Percentiles rank a stretch among this genome's conserved stretches.
phyloP scores from a whole-genome alignment of 2,797 vertebrate species.

The Craterocephalus amniculus region DNA sequence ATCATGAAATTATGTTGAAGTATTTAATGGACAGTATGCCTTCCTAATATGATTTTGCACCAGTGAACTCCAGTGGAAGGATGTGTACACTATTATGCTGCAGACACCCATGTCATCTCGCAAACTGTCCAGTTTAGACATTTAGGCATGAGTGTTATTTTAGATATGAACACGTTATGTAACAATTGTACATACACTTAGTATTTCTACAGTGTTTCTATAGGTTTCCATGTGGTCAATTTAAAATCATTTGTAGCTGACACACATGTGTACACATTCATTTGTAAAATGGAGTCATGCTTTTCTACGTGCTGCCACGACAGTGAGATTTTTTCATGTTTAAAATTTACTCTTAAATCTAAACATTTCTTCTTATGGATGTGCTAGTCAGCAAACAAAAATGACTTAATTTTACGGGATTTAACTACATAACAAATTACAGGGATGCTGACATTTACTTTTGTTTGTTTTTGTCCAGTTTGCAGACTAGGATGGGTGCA shows the following conservation, averaged over 20 bases:
- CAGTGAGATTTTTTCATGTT: not conserved
- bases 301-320: not conserved
- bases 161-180: too few species aligned
- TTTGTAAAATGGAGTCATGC: not conserved
- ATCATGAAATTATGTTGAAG: too few species aligned
- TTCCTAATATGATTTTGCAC: not conserved
- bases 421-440: not conserved
- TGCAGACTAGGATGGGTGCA: conserved; percentile 83
- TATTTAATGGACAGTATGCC: not conserved
- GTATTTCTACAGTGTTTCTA: too few species aligned
- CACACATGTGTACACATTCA: not conserved
- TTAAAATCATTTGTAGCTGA: conserved; percentile 6
- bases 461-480: conserved; percentile 33
- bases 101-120: not conserved
- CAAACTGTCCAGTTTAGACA: not conserved
- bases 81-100: too few species aligned
- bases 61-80: not conserved
- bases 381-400: not conserved
- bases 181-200: too few species aligned
- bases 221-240: not conserved
- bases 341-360: not conserved
- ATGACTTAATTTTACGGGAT: not conserved
- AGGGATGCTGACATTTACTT: conserved; percentile 8
- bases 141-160: not conserved
- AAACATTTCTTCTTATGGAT: not conserved